Base-by-base conservation (phyloP, 2,888 invertebrate species). In the Apotomis turbidana region DNA sequence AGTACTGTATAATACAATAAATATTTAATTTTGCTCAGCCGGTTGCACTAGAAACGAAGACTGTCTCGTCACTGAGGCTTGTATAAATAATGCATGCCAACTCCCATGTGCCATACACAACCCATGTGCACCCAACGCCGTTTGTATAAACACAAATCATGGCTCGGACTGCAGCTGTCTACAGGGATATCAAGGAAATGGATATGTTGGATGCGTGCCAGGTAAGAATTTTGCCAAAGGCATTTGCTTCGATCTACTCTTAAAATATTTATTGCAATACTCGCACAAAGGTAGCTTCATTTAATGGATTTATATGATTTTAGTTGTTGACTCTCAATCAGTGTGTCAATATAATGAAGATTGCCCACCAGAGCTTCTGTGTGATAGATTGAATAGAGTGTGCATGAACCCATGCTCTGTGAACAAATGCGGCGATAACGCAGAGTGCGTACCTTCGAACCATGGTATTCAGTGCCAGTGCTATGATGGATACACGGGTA, bases 321-420 rank as follows among this genome's bases (percentile, higher is more conserved):
- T 89, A 90, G 90, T 90, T 55, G 80, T 83, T 76, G 80, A 84
- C 75, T 76, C 87, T 63, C 85, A 86, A 79, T 90, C 91, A 77
- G 94, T 97, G 67, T 98, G 98, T 85, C 97, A 97, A 86, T 97
- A 97, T 88, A 97, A 98, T 83, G 97, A 97, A 93, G 97, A 98
- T 83, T 98, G 98, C 85, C 97, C 97, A 69, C 96, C 97, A n/a
- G 95, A 96, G 81, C 95, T 97, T 80, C 92, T 97, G 36, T 98
- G 98, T 85, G 97, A 98, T 87, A 95, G 97, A 78, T 90, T 97
- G 64, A 97, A 97, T 83, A 94, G 97, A 84, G 94, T 96, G 63
- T 98, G 98, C 85, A 96, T 97, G 77, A 97, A 95, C 86, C 97
- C 97, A 3, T 97, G 97, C 84, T 94, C 95, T 78, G 95, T 96